Conservation (phyloP, 1,140 invertebrate species). For the Leptinotarsa undecemlineata region DNA sequence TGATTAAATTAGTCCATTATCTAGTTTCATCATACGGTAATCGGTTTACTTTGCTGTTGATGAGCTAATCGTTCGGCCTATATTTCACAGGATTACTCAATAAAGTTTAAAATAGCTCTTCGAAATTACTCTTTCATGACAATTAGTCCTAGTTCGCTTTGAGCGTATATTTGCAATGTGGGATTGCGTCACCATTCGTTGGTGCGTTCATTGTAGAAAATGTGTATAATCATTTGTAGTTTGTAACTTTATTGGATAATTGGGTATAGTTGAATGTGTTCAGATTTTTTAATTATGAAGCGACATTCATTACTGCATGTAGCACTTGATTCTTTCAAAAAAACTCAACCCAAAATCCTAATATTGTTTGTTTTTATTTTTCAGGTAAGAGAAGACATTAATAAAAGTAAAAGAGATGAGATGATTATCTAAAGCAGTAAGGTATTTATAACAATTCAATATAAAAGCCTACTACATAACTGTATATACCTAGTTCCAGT, state of each 20-base stretch:
- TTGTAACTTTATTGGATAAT: background rate
- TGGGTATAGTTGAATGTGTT: background rate
- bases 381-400: too few relatives aligned
- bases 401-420: too few relatives aligned
- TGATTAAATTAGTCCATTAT: slow-evolving; percentile 4
- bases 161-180: background rate
- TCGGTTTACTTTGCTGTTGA: background rate
- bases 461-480: too few relatives aligned
- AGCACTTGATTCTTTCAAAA: too few relatives aligned
- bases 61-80: background rate
- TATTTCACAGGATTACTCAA: background rate
- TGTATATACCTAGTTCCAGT: too few relatives aligned
- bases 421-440: too few relatives aligned
- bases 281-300: too few relatives aligned
- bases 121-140: background rate
- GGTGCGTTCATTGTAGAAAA: background rate
- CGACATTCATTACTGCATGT: too few relatives aligned
- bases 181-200: background rate
- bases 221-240: background rate
- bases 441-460: too few relatives aligned
- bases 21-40: background rate
- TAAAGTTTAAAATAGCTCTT: background rate
- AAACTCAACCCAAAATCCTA: too few relatives aligned
- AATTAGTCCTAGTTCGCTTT: slow-evolving; percentile 6
- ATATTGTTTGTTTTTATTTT: too few relatives aligned